Base-by-base conservation (phyloP, 2,888 invertebrate species). In the Lacanobia oleracea region DNA sequence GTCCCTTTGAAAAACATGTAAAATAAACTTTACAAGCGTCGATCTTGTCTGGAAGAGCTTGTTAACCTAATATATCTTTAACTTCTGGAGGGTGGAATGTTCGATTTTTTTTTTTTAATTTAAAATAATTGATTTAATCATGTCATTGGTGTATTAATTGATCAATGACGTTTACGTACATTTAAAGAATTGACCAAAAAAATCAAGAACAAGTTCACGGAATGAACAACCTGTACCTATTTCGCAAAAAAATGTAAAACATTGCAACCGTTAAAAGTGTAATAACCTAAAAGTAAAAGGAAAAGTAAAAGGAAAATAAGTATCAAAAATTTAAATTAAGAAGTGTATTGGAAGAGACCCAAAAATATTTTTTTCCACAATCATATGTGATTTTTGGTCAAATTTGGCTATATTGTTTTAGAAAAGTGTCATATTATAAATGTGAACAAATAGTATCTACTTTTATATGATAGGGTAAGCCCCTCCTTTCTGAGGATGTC, bases 381-480 rank as follows among this genome's bases (percentile, higher is more conserved):
- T 50, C 14, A 57, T 56, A 67, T 56, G 40, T 66, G 14, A 40
- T 56, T 33, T 50, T 57, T 51, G 68, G 23, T 57, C 68, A 57
- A 43, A 67, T 37, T 33, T 51, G 57, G 50, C 43, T 23, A 57
- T 45, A 57, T 21, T 27, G n/a, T 68, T 33, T 51, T 27, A 18
- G 48, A 43, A 76, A 57, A 51, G 27, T 74, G 45, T 73, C 56
- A 57, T 68, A 18, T 73, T 73, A 21, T 50, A 66, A 76, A 73
- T 73, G 68, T 73, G 77, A 68, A 68, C n/a, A 50, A 76, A 53
- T 45, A 40, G 27, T 40, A n/a, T 50, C 10, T 51, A 73, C 51
- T 74, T 76, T 74, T 74, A 69, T 77, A 76, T 76, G 37, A 56
- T 67, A 73, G 67, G 23, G 67, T 75, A 73, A 75, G 56, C 75